These are phyloP conservation scores for Aphelinus certus DNA, from an alignment of 1,140 invertebrate genomes.

Conservation along the genomic window DNA sequence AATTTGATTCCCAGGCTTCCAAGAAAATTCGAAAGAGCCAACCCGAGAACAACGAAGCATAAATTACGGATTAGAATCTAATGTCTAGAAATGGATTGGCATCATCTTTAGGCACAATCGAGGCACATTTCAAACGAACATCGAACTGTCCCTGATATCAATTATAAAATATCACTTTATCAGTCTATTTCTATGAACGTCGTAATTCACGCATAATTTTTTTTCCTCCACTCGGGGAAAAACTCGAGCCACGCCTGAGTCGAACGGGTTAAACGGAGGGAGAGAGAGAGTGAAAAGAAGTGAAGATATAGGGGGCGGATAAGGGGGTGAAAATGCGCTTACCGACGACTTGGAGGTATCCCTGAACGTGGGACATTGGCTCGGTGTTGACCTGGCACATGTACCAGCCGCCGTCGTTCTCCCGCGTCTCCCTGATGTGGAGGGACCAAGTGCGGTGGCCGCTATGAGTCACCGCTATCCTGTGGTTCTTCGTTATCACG, in stretches of 20 bases:
- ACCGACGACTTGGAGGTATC: conserved; percentile 71
- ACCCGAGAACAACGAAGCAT: too few relatives aligned
- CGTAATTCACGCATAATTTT: too few relatives aligned
- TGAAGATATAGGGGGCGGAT: not conserved
- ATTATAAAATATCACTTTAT: too few relatives aligned
- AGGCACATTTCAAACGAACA: too few relatives aligned
- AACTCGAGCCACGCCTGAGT: not conserved
- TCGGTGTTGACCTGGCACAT: conserved; percentile 72
- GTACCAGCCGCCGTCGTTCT: conserved; percentile 67
- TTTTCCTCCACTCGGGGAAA: too few relatives aligned
- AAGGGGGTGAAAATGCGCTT: conserved; percentile 42
- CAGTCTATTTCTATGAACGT: too few relatives aligned
- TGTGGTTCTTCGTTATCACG: conserved; percentile 70
- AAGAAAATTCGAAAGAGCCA: too few relatives aligned
- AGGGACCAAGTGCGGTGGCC: conserved; percentile 68
- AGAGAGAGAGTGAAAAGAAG: not conserved
- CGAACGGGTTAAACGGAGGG: not conserved
- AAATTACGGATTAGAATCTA: too few relatives aligned
- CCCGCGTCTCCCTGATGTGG: conserved; percentile 64
- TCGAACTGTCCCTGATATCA: too few relatives aligned
- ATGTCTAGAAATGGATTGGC: too few relatives aligned
- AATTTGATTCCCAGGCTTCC: too few relatives aligned
- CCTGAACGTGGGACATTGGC: conserved; percentile 69
- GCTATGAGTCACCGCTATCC: conserved; percentile 69
- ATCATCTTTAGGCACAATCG: too few relatives aligned